A percentile compares a stretch with the other conserved stretches of the same genome.
Evolutionary conservation across 2,888 invertebrate genomes (phyloP).

Genomic region (Pseudoips prasinana): DNA sequence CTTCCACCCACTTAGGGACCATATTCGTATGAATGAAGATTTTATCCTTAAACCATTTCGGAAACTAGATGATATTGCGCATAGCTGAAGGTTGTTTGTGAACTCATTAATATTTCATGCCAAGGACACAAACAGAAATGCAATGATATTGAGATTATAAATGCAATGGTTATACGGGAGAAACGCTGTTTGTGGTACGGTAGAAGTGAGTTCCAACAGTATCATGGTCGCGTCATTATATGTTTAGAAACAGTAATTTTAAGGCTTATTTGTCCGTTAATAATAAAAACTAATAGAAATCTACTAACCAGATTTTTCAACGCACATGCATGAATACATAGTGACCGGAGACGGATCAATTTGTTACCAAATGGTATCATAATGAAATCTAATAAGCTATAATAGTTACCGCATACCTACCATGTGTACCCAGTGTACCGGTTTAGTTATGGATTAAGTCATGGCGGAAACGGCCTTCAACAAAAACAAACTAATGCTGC

Average conservation of each 20-base stretch:
- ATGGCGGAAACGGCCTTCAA: slow-evolving; percentile 61
- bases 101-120: slow-evolving; percentile 39
- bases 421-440: slow-evolving; percentile 17
- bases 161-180: too few relatives aligned
- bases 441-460: slow-evolving; percentile 48
- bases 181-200: too few relatives aligned
- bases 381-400: slow-evolving; percentile 39
- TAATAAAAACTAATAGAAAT: too few relatives aligned
- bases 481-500: slow-evolving; percentile 67
- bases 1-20: slow-evolving; percentile 35
- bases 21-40: slow-evolving; percentile 40
- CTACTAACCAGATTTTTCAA: too few relatives aligned
- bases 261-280: too few relatives aligned
- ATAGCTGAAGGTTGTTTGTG: slow-evolving; percentile 32
- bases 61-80: slow-evolving; percentile 23
- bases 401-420: slow-evolving; percentile 30
- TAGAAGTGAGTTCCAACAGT: too few relatives aligned
- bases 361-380: slow-evolving; percentile 26
- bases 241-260: too few relatives aligned
- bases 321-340: too few relatives aligned
- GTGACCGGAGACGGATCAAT: slow-evolving; percentile 27
- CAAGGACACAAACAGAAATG: slow-evolving; percentile 25
- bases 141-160: too few relatives aligned
- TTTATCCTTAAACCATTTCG: slow-evolving; percentile 37
- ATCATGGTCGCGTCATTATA: too few relatives aligned